A percentile compares a stretch with the other conserved stretches of the same genome.
These are phyloP conservation scores for Nyctibius grandis DNA, from an alignment of 2,797 vertebrate species.

Conservation along the genomic window DNA sequence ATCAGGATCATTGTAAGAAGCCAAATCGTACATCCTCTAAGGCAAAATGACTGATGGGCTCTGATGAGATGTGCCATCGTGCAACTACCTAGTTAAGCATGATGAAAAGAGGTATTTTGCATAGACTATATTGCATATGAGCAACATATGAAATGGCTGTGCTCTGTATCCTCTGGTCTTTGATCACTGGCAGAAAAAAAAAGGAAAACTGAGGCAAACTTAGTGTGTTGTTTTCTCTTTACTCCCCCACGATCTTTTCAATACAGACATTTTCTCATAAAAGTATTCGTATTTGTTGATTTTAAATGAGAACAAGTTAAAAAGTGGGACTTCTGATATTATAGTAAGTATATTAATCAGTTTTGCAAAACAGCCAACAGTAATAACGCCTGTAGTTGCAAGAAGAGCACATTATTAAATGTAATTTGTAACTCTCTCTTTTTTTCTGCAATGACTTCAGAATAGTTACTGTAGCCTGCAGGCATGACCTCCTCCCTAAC, in stretches of 20 bases:
- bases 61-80: background rate
- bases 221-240: background rate
- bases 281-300: background rate
- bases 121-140: too few relatives aligned
- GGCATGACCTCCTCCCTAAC: background rate
- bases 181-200: background rate
- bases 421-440: background rate
- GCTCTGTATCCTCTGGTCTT: background rate
- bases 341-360: background rate
- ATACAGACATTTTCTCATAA: background rate
- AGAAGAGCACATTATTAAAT: background rate
- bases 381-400: slow-evolving; percentile 16
- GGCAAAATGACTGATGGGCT: background rate
- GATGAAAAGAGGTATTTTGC: background rate
- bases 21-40: background rate
- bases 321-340: background rate
- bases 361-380: background rate
- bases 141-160: background rate
- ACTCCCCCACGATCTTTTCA: background rate
- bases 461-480: background rate
- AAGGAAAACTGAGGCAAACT: background rate
- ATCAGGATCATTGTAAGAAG: background rate
- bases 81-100: background rate
- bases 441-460: background rate
- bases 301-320: slow-evolving; percentile 11